Evolutionary conservation across 2,797 vertebrate genomes (phyloP), one percentile per base, ranked within the genome.

Genomic region (Australoheros facetus): DNA sequence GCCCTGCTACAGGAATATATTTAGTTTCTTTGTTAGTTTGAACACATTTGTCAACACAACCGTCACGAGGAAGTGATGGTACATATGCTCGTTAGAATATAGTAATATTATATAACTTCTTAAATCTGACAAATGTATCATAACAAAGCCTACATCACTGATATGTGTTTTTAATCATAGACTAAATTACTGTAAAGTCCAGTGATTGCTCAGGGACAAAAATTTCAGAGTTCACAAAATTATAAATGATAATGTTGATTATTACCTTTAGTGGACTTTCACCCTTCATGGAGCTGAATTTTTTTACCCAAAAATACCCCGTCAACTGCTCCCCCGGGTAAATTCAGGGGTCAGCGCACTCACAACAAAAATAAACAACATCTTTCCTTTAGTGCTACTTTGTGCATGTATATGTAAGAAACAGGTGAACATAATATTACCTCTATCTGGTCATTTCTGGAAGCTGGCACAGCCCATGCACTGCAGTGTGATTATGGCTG

Each of bases 381-480:
- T 42, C 12, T 62, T 39, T 42, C 1, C 59, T 23, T 34, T 0
- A 39, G 10, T 39, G 37, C 12, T 42, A 39, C 9, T 12, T 39
- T 39, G 37, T 39, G 9, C 11, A 39, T 62, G 34, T 5, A 13
- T 19, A 26, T 57, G 5, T 12, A 62, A 5, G 5, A 62, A 62
- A 62, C 23, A 23, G 59, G 0, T 23, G 34, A 42, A 42, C 1
- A 62, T 62, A 39, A 23, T 39, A n/a, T 62, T 16, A 14, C 23
- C 59, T 23, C n/a, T 16, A 23, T 62, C n/a, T 0, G 0, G 2
- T 62, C 59, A 26, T 62, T 42, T 42, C 60, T 42, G 39, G 39
- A 69, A 78, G 79, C 78, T 56, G 55, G 26, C 60, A 39, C 71
- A 58, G 26, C 57, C 77, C 58, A 77, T 79, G 84, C 80, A 86